These are phyloP conservation scores for Embidobia sp. DNA, from an alignment of 2,888 invertebrate genomes.

Conservation along the genomic window DNA sequence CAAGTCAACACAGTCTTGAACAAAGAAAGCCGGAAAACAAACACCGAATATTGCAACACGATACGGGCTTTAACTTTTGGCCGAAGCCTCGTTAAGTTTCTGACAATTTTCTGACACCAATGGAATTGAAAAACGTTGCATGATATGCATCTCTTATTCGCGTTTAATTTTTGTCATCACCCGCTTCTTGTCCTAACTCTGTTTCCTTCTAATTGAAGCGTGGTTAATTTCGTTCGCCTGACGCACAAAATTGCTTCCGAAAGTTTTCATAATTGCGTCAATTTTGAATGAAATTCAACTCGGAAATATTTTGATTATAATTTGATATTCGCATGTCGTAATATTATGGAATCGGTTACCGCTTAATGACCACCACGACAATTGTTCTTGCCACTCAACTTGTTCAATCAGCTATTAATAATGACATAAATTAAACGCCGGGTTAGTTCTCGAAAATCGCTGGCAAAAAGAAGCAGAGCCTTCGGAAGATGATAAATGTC, in stretches of 20 bases:
- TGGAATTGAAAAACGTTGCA: slow-evolving; percentile 60
- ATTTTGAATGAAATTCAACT: slow-evolving; percentile 3
- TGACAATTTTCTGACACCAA: slow-evolving; percentile 65
- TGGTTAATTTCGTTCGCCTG: slow-evolving; percentile 12
- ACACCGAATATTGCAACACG: slow-evolving; percentile 63
- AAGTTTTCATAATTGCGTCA: slow-evolving; percentile 16
- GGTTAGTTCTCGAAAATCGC: too few species aligned
- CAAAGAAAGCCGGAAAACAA: slow-evolving; percentile 57
- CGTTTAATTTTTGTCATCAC: slow-evolving; percentile 33
- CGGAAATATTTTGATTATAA: slow-evolving; percentile 14
- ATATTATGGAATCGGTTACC: too few species aligned
- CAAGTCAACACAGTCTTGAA: slow-evolving; percentile 42
- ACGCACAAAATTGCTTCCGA: slow-evolving; percentile 18
- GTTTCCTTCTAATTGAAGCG: slow-evolving; percentile 16
- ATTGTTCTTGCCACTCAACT: too few species aligned
- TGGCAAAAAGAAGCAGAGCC: too few species aligned
- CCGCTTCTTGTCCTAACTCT: slow-evolving; percentile 25
- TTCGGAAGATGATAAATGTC: slow-evolving; percentile 19
- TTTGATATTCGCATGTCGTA: too few species aligned
- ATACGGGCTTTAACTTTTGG: slow-evolving; percentile 66
- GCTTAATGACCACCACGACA: too few species aligned
- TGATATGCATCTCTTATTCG: slow-evolving; percentile 43
- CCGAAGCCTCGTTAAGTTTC: slow-evolving; percentile 66
- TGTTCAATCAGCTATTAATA: slow-evolving; percentile 3
- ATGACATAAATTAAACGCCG: slow-evolving; percentile 10